Conservation (phyloP, 2,888 invertebrate species). For the Ferrisia virgata region DNA sequence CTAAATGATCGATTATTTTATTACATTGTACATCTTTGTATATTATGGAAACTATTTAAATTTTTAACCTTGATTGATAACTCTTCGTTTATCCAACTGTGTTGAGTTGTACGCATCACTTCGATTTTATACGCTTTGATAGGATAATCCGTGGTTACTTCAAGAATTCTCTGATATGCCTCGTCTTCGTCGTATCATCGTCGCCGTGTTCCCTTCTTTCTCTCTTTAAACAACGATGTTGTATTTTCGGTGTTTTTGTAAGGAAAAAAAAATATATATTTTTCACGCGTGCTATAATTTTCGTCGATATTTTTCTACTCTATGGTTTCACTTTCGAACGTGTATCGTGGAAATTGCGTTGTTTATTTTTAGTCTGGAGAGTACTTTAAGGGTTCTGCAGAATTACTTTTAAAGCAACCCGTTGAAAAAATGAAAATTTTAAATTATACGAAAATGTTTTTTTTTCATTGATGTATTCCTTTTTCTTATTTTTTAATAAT, state of each 20-base stretch:
- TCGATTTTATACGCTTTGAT: slow-evolving; percentile 20
- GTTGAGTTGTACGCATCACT: not conserved
- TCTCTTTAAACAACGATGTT: not conserved
- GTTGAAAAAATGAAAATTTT: not conserved
- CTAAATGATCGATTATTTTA: not conserved
- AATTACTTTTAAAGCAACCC: not conserved
- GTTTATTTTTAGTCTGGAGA: slow-evolving; percentile 5
- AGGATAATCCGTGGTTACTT: not conserved
- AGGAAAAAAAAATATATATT: not conserved
- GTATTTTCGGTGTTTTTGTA: not conserved
- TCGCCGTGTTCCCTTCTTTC: not conserved
- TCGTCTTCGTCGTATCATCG: not conserved
- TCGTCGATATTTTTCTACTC: not conserved
- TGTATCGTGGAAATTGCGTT: slow-evolving; percentile 6
- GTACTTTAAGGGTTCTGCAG: not conserved
- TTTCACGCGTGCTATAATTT: slow-evolving; percentile 10
- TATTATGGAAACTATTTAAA: not conserved
- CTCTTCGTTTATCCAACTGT: not conserved
- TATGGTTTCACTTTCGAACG: slow-evolving; percentile 1
- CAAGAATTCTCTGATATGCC: not conserved
- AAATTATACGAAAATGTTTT: not conserved
- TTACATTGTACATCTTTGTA: not conserved
- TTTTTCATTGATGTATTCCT: not conserved
- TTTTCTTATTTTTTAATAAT: not conserved
- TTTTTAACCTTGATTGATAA: not conserved